Evolutionary conservation across 2,797 vertebrate genomes (phyloP), one percentile per base, ranked within the genome.

Genomic region (Tenualosa ilisha): DNA sequence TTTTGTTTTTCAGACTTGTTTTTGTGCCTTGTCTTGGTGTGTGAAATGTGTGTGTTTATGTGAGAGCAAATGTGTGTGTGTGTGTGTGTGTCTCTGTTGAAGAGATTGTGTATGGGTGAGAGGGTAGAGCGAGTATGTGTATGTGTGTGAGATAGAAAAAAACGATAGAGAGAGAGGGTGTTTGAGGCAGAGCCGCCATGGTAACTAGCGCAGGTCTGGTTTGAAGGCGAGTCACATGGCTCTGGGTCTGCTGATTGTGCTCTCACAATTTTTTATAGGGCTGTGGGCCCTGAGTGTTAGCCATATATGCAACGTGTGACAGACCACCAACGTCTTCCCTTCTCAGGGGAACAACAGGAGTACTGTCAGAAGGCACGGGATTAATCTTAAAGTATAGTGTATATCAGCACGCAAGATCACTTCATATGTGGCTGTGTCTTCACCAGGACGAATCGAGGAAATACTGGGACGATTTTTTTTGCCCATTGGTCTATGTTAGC

Each of bases 131-230:
- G 6, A 54, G 83, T 81, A 40, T 63, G 53, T 53, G 83, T 82
- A 22, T 68, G 85, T 83, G 85, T 83, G 68, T 49, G 82, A 51
- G 50, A 51, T 1, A 12, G 50, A 51, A 51, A 51, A 50, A 51
- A 51, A 51, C 1, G 9, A 51, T 9, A 61, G 13, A 46, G 65
- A 61, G 37, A 59, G 82, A 82, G 81, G 53, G 85, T 85, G 49
- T 84, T 50, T 43, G 31, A 17, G 15, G 5, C 37, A 20, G 15
- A 79, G 37, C 40, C 26, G 31, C 26, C 72, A 46, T 17, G 72
- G 72, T 46, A 20, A 46, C 40, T 79, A 22, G 72, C 6, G 40
- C 17, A 17, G 6, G 17, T 79, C 72, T 79, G 72, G 72, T 79
- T 43, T 46, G 37, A 46, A 79, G 72, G 72, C 37, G 40, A 17